Percentiles rank a stretch among this genome's conserved stretches.
These are phyloP conservation scores for Yponomeuta plumbellus DNA, from an alignment of 2,888 invertebrate genomes.

Conservation along the genomic window DNA sequence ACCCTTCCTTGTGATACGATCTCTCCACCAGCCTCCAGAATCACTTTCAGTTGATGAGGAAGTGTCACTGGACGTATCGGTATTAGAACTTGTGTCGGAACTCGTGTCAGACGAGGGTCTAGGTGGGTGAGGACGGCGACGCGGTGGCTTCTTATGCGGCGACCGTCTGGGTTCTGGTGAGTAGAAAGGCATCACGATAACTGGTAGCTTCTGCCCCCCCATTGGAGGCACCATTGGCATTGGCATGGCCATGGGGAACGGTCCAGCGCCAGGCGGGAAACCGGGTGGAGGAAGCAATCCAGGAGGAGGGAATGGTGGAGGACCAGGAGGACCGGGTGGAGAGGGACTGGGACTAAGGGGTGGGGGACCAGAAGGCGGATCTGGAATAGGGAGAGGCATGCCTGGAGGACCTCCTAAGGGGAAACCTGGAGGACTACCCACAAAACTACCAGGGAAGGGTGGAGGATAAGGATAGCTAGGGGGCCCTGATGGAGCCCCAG, in stretches of 20 bases:
- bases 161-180: slow-evolving; percentile 41
- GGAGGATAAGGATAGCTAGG: not conserved
- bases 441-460: slow-evolving; percentile 6
- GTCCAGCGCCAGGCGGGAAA: not conserved
- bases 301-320: not conserved
- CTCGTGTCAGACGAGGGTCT: not conserved
- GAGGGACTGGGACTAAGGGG: not conserved
- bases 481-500: not conserved
- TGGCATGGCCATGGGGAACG: slow-evolving; percentile 19
- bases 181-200: slow-evolving; percentile 68
- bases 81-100: slow-evolving; percentile 14
- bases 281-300: not conserved
- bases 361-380: not conserved
- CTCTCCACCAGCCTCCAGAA: slow-evolving; percentile 30
- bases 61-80: slow-evolving; percentile 17
- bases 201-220: slow-evolving; percentile 53
- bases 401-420: slow-evolving; percentile 16
- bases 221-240: slow-evolving; percentile 29
- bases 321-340: not conserved
- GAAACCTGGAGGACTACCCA: slow-evolving; percentile 17
- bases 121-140: slow-evolving; percentile 4
- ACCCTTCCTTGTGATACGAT: slow-evolving; percentile 26
- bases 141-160: slow-evolving; percentile 26
- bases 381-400: slow-evolving; percentile 4
- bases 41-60: slow-evolving; percentile 29